These are phyloP conservation scores for Metridium senile DNA, from an alignment of 92 coral and sea anemone genomes.

Conservation along the genomic window DNA sequence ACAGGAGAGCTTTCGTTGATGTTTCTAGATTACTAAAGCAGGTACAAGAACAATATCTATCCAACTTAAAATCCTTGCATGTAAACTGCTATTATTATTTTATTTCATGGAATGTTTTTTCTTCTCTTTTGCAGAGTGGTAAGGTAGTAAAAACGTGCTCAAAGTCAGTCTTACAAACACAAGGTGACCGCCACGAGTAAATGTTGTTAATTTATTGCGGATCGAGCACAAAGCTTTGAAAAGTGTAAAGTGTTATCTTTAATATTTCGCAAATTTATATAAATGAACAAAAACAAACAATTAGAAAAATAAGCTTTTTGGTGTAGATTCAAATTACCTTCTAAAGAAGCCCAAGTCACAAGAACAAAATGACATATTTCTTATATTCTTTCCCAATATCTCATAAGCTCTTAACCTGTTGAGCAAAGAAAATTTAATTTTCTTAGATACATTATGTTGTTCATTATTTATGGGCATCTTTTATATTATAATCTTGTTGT, in stretches of 20 bases:
- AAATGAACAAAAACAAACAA: too few relatives aligned
- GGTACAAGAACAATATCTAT: background rate
- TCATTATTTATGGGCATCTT: background rate
- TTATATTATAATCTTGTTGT: background rate
- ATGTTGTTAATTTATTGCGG: background rate
- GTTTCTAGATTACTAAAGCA: conserved; percentile 34
- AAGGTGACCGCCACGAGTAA: background rate
- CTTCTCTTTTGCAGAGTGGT: conserved; percentile 1
- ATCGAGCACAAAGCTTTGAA: too few relatives aligned
- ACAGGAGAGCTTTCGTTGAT: conserved; percentile 39
- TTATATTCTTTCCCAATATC: too few relatives aligned
- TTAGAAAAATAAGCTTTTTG: too few relatives aligned
- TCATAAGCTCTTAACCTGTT: too few relatives aligned
- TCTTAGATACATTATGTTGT: too few relatives aligned
- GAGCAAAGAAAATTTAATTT: too few relatives aligned
- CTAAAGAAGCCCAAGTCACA: too few relatives aligned
- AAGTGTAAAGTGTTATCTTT: too few relatives aligned
- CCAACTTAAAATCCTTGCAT: background rate
- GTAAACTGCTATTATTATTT: background rate
- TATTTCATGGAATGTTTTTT: background rate
- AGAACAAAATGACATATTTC: too few relatives aligned
- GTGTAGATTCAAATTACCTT: too few relatives aligned
- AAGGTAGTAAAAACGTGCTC: background rate
- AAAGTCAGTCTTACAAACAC: background rate
- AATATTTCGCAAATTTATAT: too few relatives aligned